Base-by-base conservation (phyloP, 1,140 invertebrate species). In the Parasteatoda tepidariorum region DNA sequence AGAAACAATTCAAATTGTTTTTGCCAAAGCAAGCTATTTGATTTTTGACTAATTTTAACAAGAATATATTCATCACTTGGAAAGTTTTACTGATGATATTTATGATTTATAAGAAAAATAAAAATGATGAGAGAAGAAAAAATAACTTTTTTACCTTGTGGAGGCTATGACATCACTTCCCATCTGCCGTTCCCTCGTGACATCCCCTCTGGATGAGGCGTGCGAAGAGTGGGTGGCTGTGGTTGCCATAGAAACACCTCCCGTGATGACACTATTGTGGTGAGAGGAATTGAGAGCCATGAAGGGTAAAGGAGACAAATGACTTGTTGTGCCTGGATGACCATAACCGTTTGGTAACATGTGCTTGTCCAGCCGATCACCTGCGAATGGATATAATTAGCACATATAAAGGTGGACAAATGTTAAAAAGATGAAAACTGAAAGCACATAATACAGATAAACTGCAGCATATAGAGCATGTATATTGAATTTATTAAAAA, bases 281-380 rank as follows among this genome's bases (percentile, higher is more conserved):
- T 70, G 67, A 3, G 54, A 61, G n/a, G 81, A 83, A 34, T 73
- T 83, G 59, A 83, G 81, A 9, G 81, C 24, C 59, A 83, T 73
- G 81, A 83, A 83, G 33, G 68, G 81, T 11, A 74, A 38, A 18
- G 81, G 70, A 4, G 70, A 73, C 5, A 83, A 41, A 34, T 83
- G 81, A 57, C 81, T 83, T 6, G 66, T 71, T 15, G 68, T 48
- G 38, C 68, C 70, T 28, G 48, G 67, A n/a, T 71, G 66, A 4
- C 81, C 81, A n/a, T 83, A 83, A 6, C 81, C 81, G 61, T 83
- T 83, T 24, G 68, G 70, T n/a, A 83, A 30, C 26, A 83, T 30
- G 24, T 73, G 81, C 33, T 83, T 83, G 68, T 83, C 81, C 64
- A 83, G 54, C 18, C 81, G 24, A 11, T 83, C 81, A 74, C 68